Conservation (phyloP, 2,113 vertebrate species). For the Oxyura jamaicensis region DNA sequence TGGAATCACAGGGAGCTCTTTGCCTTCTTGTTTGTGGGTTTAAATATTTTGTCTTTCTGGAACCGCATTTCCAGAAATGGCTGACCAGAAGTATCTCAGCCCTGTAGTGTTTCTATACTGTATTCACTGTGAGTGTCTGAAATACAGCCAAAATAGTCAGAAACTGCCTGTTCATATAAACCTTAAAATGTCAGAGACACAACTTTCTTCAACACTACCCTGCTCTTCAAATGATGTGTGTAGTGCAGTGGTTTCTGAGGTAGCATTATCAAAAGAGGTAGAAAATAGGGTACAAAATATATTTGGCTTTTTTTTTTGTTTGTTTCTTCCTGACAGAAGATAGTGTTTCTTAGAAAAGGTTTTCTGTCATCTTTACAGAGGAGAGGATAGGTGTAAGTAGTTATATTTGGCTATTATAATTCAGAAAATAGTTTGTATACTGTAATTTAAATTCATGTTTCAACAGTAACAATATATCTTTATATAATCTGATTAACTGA, state of each 20-base stretch:
- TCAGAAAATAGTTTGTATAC: background rate
- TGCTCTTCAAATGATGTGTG: background rate
- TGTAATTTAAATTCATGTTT: background rate
- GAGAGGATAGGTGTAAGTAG: background rate
- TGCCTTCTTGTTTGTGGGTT: background rate
- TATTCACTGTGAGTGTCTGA: background rate
- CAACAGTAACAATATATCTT: background rate
- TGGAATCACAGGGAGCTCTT: background rate
- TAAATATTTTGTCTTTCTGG: background rate
- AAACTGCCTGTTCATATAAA: background rate
- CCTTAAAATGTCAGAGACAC: background rate
- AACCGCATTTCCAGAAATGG: background rate
- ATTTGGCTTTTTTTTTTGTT: background rate
- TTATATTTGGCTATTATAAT: background rate
- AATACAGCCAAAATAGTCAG: background rate
- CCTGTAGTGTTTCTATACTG: background rate
- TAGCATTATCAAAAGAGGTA: background rate
- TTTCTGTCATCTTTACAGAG: background rate
- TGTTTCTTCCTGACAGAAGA: background rate
- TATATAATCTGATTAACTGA: background rate
- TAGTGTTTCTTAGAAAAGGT: background rate
- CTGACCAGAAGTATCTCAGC: background rate
- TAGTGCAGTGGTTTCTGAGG: background rate
- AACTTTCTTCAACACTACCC: background rate
- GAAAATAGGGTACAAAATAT: background rate